Conservation (phyloP, 2,888 invertebrate genomes). For the Aleiodes leptofemur region DNA sequence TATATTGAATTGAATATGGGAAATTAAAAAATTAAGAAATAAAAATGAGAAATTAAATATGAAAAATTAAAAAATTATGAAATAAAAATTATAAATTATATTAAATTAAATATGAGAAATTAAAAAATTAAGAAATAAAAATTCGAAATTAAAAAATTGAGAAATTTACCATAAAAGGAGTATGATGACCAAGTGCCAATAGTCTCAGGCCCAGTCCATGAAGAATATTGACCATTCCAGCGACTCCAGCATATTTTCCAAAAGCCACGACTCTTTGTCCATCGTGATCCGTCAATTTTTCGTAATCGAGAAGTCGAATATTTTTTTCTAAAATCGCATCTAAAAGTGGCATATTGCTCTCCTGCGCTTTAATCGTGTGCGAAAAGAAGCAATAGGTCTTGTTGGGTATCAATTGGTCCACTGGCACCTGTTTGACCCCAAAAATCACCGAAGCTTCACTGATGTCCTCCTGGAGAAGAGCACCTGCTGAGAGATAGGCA, state of each 20-base stretch:
- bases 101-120: too few species aligned
- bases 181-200: conserved; percentile 97
- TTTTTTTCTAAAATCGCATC: conserved; percentile 98
- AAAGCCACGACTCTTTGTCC: conserved; percentile 97
- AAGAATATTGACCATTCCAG: conserved; percentile 98
- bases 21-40: too few species aligned
- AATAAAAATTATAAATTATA: too few species aligned
- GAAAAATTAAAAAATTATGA: too few species aligned
- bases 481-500: conserved; percentile 94
- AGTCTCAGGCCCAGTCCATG: conserved; percentile 96
- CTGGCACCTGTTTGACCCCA: conserved; percentile 97
- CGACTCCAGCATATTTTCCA: conserved; percentile 98
- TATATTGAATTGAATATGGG: too few species aligned
- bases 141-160: background rate
- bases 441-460: conserved; percentile 97
- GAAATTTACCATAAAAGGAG: conserved; percentile 93
- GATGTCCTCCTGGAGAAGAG: conserved; percentile 95
- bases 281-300: conserved; percentile 92
- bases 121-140: background rate
- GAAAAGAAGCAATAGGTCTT: conserved; percentile 99
- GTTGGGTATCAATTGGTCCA: conserved; percentile 93
- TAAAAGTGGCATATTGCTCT: conserved; percentile 97
- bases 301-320: conserved; percentile 97
- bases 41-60: too few species aligned
- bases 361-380: conserved; percentile 99